Evolutionary conservation across 2,797 vertebrate genomes (phyloP), one percentile per base, ranked within the genome.

Genomic region (Hipposideros larvatus): DNA sequence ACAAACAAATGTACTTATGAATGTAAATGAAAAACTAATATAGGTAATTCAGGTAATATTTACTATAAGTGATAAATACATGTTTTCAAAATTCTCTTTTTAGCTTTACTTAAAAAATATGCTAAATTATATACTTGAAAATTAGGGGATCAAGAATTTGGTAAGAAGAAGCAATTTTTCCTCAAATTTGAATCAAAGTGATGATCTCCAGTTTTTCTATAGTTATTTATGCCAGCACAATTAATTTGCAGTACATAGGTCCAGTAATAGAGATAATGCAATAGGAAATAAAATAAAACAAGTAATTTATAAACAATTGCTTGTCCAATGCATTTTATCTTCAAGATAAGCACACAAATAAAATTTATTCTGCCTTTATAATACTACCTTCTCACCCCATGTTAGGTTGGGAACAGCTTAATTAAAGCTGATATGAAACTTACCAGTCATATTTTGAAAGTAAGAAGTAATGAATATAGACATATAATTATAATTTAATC

Each of bases 111-210:
- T 83, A 21, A 55, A 71, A 34, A 95, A 28, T 24, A 90, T 8
- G 43, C 55, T 88, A 59, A 94, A 53, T 93, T 85, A 59, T 61
- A 37, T 83, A 48, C 37, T 82, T 92, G 21, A 79, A 71, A 68
- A 91, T 73, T 80, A 75, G 48, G 87, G 9, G 41, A 37, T 41
- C 53, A 68, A 68, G 6, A 31, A 41, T 83, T 66, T 68, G 24
- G 43, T n/a, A 84, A 90, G 34, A 73, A 94, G 14, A 88, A 78
- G 11, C 18, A 37, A n/a, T 74, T 77, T 92, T 80, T 85, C 59
- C 61, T 80, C 15, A 84, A 46, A 61, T 88, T 79, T 86, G 41
- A 87, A 75, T 92, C 51, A 80, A 75, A 43, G 7, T 77, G 22
- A 34, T 66, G 11, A 65, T 70, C 11, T 95, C 93, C 26, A 34